Conservation (phyloP, 1,140 invertebrate genomes). For the Andricus grossulariae region DNA sequence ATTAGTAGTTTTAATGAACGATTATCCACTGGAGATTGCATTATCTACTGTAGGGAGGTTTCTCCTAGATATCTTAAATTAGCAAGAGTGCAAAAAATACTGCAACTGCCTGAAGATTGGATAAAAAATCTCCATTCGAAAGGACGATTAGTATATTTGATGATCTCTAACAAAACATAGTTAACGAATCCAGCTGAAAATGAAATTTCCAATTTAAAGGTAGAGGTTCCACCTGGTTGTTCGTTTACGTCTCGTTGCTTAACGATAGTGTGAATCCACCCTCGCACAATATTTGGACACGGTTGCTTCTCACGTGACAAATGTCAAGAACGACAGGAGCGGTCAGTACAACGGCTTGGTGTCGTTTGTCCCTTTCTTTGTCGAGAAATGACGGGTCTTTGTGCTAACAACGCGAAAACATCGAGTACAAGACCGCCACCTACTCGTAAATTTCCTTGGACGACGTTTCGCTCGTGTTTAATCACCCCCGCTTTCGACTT, state of each 20-base stretch:
- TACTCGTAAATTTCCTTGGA: conserved; percentile 50
- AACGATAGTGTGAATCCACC: conserved; percentile 51
- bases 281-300: conserved; percentile 71
- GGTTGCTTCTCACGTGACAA: conserved; percentile 58
- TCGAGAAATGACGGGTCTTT: conserved; percentile 51
- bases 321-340: conserved; percentile 48
- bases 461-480: conserved; percentile 24
- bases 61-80: no score
- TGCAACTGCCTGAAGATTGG: no score
- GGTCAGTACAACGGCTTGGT: conserved; percentile 47
- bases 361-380: conserved; percentile 54
- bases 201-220: neutral
- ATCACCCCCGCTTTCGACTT: conserved; percentile 23
- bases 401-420: conserved; percentile 56
- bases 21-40: no score
- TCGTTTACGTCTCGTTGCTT: neutral
- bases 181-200: neutral
- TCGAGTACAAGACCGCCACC: conserved; percentile 51
- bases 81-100: no score
- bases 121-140: no score
- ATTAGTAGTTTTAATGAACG: no score
- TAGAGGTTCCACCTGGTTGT: neutral
- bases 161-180: neutral
- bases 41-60: no score
- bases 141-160: no score